Evolutionary conservation across 2,888 invertebrate species (phyloP).

Genomic region (Xanthorhoe designata): DNA sequence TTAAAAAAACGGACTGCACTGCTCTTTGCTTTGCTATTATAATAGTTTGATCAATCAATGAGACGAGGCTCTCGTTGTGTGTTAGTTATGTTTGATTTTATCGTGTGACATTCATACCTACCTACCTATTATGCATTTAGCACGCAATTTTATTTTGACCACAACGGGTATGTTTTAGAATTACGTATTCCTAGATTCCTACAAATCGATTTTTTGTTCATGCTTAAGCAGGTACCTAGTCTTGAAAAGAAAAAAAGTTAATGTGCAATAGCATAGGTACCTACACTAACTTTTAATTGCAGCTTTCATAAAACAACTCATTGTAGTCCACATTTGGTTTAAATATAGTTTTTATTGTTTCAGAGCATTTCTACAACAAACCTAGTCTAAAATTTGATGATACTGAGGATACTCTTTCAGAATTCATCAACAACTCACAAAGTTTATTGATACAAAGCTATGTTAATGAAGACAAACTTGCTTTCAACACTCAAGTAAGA

Average conservation of each 20-base stretch:
- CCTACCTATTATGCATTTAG: constrained; percentile 24
- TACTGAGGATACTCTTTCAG: constrained; percentile 63
- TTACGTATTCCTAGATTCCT: background rate
- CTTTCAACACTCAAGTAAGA: constrained; percentile 23
- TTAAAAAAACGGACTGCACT: too few species aligned
- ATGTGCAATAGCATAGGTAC: background rate
- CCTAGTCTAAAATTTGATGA: constrained; percentile 55
- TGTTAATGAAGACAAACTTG: constrained; percentile 47
- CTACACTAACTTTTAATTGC: background rate
- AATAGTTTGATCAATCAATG: background rate
- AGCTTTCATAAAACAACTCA: too few species aligned
- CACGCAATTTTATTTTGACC: constrained; percentile 36
- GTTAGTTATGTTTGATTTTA: background rate
- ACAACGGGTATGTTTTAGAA: constrained; percentile 32
- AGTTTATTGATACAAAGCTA: constrained; percentile 65
- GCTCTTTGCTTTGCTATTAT: background rate
- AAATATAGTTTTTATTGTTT: constrained; percentile 37
- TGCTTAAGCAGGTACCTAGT: too few species aligned
- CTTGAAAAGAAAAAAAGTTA: too few species aligned
- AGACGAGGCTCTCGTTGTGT: background rate
- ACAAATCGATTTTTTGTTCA: background rate
- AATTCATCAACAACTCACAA: constrained; percentile 75
- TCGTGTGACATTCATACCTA: background rate
- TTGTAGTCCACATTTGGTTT: too few species aligned
- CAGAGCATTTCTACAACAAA: constrained; percentile 68